These are phyloP conservation scores for Upupa epops DNA, from an alignment of 2,113 vertebrate genomes.

Conservation along the genomic window DNA sequence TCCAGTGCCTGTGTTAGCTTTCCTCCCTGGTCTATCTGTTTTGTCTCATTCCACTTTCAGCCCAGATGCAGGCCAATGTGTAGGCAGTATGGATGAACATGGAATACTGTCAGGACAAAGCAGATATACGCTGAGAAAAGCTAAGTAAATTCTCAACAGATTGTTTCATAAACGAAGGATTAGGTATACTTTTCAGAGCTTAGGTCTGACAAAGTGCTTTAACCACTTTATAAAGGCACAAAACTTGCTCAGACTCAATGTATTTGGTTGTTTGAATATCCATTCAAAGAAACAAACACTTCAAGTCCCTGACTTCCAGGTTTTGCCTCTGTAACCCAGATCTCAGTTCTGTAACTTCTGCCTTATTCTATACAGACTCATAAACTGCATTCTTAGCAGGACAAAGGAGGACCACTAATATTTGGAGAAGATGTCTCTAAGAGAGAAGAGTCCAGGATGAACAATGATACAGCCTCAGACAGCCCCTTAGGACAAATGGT, in stretches of 20 bases:
- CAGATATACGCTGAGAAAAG: background rate
- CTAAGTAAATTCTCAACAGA: background rate
- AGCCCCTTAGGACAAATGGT: background rate
- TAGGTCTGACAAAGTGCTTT: background rate
- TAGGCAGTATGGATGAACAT: slow-evolving; percentile 47
- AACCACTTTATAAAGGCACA: background rate
- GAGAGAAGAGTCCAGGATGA: background rate
- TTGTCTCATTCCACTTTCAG: background rate
- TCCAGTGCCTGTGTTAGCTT: background rate
- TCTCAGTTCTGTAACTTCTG: background rate
- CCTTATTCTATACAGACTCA: background rate
- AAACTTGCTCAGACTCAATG: background rate
- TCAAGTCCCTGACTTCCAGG: background rate
- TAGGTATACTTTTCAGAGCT: background rate
- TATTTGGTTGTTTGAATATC: background rate
- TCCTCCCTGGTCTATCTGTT: background rate
- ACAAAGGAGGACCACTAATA: background rate
- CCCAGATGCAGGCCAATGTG: slow-evolving; percentile 11
- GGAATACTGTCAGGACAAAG: slow-evolving; percentile 25
- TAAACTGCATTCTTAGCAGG: background rate
- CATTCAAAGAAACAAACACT: background rate
- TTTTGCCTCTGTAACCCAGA: background rate
- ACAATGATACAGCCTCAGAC: background rate
- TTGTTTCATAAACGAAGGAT: background rate
- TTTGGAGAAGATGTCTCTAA: background rate